Evolutionary conservation across 2,797 vertebrate genomes (phyloP), one percentile per base, ranked within the genome.

Genomic region (Avahi laniger): DNA sequence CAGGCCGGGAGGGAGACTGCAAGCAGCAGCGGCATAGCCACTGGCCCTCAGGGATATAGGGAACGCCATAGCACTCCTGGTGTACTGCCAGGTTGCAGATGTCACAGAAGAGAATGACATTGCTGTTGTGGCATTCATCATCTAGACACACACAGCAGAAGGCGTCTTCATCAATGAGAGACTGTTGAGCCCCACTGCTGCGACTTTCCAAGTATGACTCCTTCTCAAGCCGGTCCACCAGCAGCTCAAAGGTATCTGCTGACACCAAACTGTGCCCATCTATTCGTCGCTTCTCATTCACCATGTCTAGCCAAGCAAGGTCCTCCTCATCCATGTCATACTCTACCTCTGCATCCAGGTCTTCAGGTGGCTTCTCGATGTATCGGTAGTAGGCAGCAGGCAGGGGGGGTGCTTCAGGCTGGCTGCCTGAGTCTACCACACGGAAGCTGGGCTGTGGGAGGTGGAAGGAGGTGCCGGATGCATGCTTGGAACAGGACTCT

Each of bases 311-410:
- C 99, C 99, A 99, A 0, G 99, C 99, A 89, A 99, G 98, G 98
- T 99, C 99, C 97, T 99, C 99, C 98, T 99, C 99, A 2, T 99
- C 99, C 99, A 99, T 99, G 98, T 99, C 99, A 24, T 99, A 99
- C 95, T 99, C 99, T 0, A 99, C 99, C 95, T 99, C 99, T 0
- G 98, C 99, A n/a, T 99, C 99, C 17, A 99, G 98, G 92, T 99
- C 99, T 97, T 99, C 98, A 0, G 98, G 98, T 1, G 99, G 99
- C 96, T 99, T 99, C 87, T 99, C 99, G 0, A 99, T 99, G 97
- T 99, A 99, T 20, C 99, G 99, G 96, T 99, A 99, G 95, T 99
- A 99, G 28, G 99, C 99, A 0, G 99, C 94, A 0, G 99, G 99
- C 92, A 99, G 98, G 2, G 99, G 99, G 69, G 99, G 97, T 0